Evolutionary conservation across 2,888 invertebrate genomes (phyloP).

Genomic region (Ferdinandea cuprea): DNA sequence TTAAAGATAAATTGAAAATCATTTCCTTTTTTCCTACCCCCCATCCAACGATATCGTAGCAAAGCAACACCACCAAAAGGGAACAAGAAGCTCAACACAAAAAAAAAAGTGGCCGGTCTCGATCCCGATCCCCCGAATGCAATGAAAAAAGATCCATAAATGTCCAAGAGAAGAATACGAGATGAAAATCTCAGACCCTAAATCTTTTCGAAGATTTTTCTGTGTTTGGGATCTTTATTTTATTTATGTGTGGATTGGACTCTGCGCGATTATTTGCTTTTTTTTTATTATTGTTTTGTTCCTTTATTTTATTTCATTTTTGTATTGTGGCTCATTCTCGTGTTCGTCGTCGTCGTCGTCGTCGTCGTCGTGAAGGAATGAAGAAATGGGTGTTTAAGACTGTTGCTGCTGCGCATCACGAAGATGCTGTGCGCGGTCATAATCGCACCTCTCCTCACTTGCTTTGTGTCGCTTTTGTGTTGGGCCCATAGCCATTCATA

Average conservation of each 20-base stretch:
- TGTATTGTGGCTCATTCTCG: constrained; percentile 26
- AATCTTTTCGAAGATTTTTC: constrained; percentile 63
- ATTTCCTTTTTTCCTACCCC: constrained; percentile 40
- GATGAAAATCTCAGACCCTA: constrained; percentile 72
- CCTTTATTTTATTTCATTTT: background rate
- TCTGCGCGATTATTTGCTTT: constrained; percentile 63
- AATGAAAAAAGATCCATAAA: constrained; percentile 73
- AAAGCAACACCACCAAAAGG: constrained; percentile 15
- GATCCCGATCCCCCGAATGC: constrained; percentile 22
- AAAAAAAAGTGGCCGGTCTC: constrained; percentile 14
- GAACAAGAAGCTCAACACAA: constrained; percentile 15
- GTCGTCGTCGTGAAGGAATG: constrained; percentile 18
- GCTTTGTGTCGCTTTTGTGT: constrained; percentile 57
- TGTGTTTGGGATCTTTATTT: constrained; percentile 73
- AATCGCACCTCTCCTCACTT: constrained; percentile 52
- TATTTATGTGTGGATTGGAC: constrained; percentile 73
- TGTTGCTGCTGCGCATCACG: constrained; percentile 46
- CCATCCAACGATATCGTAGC: background rate
- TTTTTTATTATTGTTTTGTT: constrained; percentile 47
- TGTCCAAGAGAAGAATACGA: constrained; percentile 69
- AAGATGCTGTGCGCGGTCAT: background rate
- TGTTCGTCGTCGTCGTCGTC: constrained; percentile 18
- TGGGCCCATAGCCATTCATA: constrained; percentile 57
- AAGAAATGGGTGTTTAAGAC: constrained; percentile 54
- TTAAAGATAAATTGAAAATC: constrained; percentile 56